Conservation (phyloP, 1,140 invertebrate species). For the Paracyclopina nana region DNA sequence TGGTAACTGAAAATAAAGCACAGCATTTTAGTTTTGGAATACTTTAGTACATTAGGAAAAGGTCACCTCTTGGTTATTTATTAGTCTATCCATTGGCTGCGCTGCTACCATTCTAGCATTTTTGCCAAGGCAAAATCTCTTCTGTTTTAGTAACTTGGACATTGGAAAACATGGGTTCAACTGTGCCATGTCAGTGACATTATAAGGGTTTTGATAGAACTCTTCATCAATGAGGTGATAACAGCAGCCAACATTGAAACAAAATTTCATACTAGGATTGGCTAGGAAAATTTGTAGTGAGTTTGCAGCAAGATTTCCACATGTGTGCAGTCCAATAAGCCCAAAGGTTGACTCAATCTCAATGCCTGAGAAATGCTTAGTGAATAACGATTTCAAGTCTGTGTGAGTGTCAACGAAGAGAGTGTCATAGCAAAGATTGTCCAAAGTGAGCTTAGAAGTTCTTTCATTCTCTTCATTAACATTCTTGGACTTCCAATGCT, state of each 20-base stretch:
- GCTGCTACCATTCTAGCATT: conserved; percentile 62
- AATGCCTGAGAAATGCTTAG: neutral
- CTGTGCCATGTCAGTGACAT: neutral
- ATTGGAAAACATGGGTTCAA: conserved; percentile 37
- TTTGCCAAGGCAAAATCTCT: conserved; percentile 37
- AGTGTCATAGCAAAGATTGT: neutral
- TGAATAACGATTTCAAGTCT: neutral
- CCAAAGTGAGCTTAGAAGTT: no score
- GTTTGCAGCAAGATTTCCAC: neutral
- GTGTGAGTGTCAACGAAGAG: neutral
- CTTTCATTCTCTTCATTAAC: neutral
- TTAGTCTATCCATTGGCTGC: conserved; percentile 46
- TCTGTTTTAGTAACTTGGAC: conserved; percentile 36
- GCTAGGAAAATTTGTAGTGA: conserved; percentile 9
- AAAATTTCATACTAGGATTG: neutral
- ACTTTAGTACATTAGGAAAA: no score
- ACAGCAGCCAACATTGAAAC: conserved; percentile 13
- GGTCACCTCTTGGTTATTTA: conserved; percentile 30
- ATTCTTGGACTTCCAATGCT: neutral
- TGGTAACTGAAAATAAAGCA: no score
- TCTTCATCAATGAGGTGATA: conserved; percentile 13
- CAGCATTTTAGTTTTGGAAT: no score
- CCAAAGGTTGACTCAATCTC: neutral
- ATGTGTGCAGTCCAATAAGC: conserved; percentile 12
- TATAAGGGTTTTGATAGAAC: conserved; percentile 10